These are phyloP conservation scores for Pristis pectinata DNA, from an alignment of 2,797 vertebrate species.

Conservation along the genomic window DNA sequence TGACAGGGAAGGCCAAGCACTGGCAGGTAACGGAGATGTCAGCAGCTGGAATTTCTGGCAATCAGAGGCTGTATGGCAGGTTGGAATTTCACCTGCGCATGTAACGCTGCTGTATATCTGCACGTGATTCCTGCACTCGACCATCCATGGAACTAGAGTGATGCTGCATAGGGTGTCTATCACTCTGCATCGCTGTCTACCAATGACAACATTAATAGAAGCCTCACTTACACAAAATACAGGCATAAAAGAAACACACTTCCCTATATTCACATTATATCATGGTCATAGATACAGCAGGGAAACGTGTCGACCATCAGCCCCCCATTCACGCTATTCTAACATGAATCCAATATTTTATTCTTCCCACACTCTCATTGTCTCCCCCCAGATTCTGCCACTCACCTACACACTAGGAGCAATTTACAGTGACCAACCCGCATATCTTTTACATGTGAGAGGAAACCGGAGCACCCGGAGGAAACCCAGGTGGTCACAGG, in stretches of 20 bases:
- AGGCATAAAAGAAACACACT: background rate
- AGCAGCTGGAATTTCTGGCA: background rate
- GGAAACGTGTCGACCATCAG: too few relatives aligned
- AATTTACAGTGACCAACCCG: too few relatives aligned
- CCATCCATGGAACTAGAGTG: background rate
- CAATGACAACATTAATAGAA: background rate
- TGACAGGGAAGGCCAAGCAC: background rate
- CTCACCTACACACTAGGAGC: too few relatives aligned
- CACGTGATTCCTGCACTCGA: background rate
- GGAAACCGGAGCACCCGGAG: too few relatives aligned
- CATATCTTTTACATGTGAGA: too few relatives aligned
- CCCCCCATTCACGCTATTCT: too few relatives aligned
- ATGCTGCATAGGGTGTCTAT: background rate
- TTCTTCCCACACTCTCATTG: too few relatives aligned
- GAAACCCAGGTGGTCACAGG: too few relatives aligned
- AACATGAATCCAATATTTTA: too few relatives aligned
- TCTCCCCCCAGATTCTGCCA: too few relatives aligned
- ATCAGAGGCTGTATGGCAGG: background rate
- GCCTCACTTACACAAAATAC: background rate
- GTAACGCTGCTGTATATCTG: background rate
- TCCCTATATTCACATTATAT: background rate
- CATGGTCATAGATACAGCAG: too few relatives aligned
- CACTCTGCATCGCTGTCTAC: background rate
- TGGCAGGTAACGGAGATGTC: background rate
- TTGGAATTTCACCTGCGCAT: background rate